Evolutionary conservation across 2,113 vertebrate species (phyloP).

Genomic region (Apteryx mantelli): DNA sequence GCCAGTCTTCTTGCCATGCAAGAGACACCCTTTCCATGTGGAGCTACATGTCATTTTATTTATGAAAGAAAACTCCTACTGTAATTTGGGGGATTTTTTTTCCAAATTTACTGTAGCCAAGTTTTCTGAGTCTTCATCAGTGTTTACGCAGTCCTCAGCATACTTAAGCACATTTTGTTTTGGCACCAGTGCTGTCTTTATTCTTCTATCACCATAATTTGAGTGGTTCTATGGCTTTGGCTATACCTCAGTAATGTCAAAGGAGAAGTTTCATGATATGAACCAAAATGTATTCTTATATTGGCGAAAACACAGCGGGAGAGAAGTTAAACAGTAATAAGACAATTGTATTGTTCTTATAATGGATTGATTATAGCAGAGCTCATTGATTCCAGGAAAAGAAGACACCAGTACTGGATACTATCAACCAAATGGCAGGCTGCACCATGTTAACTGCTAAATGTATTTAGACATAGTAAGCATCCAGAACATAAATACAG

Average conservation of each 20-base stretch:
- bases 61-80: neutral
- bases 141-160: neutral
- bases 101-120: neutral
- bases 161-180: neutral
- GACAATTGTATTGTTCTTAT: neutral
- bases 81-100: neutral
- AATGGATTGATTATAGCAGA: neutral
- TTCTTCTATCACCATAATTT: neutral
- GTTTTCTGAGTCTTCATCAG: neutral
- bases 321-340: neutral
- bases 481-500: neutral
- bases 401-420: neutral
- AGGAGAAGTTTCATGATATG: neutral
- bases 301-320: neutral
- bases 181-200: neutral
- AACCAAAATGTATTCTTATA: neutral
- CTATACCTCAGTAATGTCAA: neutral
- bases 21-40: neutral
- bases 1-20: neutral
- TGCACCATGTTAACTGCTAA: neutral
- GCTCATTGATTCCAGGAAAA: neutral
- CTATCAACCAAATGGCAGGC: neutral
- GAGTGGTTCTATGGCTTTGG: neutral
- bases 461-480: accelerated
- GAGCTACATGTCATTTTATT: neutral